Evolutionary conservation across 2,888 invertebrate genomes (phyloP), one percentile per base, ranked within the genome.

Genomic region (Mallateleia sp.): DNA sequence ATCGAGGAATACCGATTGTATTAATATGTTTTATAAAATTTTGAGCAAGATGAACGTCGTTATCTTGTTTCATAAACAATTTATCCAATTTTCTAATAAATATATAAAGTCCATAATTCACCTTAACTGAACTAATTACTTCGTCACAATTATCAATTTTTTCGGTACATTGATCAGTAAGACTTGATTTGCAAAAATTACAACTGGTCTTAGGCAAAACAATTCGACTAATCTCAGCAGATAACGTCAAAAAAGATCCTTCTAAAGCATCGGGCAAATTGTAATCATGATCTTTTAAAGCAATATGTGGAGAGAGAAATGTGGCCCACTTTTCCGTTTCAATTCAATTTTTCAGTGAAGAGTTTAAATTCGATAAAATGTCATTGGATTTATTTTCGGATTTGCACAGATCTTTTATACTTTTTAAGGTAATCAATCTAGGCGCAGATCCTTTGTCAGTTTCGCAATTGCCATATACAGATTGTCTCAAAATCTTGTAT

Each of bases 21-120:
- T 25, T 42, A 32, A 77, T 38, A 56, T 66, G 18, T 45, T 54
- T 0, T 45, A 66, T 24, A 62, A 64, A 75, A 2, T 62, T 62
- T 18, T 62, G 3, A 20, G 77, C 24, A 22, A 77, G 5, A 56
- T 77, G 4, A 28, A 42, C 38, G 56, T 77, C 66, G n/a, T 77
- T 42, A 0, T 28, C n/a, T 25, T 20, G 32, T 38, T 45, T 22
- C 20, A 24, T 8, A n/a, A 62, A 77, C 9, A 52, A 38, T 15
- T 38, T 42, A n/a, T 64, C 64, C n/a, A 66, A 28, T 56, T 66
- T 50, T 42, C 45, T 62, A 64, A 77, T 64, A 56, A 75, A 75
- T 42, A 42, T 52, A 47, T 62, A 38, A 34, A 75, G 34, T 11
- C 75, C 75, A 50, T 75, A 20, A 75, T 54, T 60, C 1, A 75